Conservation (phyloP, 2,888 invertebrate genomes). For the Scaptomyza tumidula region DNA sequence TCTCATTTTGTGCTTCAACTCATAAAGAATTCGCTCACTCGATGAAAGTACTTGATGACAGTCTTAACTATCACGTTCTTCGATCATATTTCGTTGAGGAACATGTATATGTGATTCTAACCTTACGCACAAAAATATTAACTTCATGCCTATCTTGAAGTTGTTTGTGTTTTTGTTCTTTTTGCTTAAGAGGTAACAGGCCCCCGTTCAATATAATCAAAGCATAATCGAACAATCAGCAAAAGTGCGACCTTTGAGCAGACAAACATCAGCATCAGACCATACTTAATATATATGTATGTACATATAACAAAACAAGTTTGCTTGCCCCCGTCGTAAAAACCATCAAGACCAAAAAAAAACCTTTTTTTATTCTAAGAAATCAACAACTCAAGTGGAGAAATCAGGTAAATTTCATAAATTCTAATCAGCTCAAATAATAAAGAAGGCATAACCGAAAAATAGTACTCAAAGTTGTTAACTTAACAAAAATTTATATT, state of each 20-base stretch:
- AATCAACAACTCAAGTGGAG: constrained; percentile 36
- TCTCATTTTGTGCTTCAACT: no score
- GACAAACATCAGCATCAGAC: constrained; percentile 52
- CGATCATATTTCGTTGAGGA: no score
- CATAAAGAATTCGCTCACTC: no score
- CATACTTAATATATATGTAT: constrained; percentile 32
- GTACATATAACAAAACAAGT: not conserved
- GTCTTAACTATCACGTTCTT: no score
- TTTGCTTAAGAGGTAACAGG: constrained; percentile 11
- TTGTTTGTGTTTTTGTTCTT: not conserved
- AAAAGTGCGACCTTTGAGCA: constrained; percentile 50
- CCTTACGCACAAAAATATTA: constrained; percentile 56
- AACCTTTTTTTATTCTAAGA: constrained; percentile 32
- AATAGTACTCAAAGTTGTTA: constrained; percentile 31
- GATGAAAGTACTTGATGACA: no score
- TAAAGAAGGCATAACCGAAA: constrained; percentile 1
- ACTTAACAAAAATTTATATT: constrained; percentile 56
- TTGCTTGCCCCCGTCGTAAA: constrained; percentile 30
- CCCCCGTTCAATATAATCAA: constrained; percentile 9
- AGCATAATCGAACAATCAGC: constrained; percentile 2
- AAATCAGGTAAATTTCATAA: constrained; percentile 72
- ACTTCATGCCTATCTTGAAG: not conserved
- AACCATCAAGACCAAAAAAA: not conserved
- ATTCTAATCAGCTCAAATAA: constrained; percentile 49
- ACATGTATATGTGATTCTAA: constrained; percentile 41